phyloP scores from a whole-genome alignment of 1,140 invertebrate genomes.

The Drosophila ohnishii region DNA sequence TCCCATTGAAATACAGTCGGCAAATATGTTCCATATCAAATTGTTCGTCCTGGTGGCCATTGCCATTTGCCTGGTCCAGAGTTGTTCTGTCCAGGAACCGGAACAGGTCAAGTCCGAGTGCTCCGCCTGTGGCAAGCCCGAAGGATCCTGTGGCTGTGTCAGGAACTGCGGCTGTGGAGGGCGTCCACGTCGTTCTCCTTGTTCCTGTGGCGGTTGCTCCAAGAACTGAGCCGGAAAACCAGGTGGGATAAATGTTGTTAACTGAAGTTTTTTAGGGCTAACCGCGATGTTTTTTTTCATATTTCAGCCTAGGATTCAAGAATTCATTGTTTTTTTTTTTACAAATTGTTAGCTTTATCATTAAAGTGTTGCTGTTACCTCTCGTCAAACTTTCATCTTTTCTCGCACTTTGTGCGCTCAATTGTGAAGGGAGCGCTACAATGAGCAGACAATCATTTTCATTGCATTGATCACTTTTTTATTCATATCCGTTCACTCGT shows the following conservation, averaged over 20 bases:
- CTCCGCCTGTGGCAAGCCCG: conserved; percentile 12
- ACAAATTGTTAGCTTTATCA: conserved; percentile 38
- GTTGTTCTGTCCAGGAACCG: conserved; percentile 9
- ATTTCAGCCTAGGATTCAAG: background rate
- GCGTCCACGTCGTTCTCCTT: background rate
- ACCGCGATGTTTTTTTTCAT: background rate
- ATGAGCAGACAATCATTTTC: conserved; percentile 77
- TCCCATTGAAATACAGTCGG: background rate
- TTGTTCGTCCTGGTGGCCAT: conserved; percentile 34
- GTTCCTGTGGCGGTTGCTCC: conserved; percentile 9
- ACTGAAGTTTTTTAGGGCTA: background rate
- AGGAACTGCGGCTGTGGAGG: conserved; percentile 16
- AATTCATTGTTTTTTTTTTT: conserved; percentile 4
- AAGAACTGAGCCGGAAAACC: background rate
- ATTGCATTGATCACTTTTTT: conserved; percentile 81
- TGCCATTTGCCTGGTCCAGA: conserved; percentile 21
- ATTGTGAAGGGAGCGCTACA: conserved; percentile 69
- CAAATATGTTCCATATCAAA: conserved; percentile 38
- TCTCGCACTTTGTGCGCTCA: conserved; percentile 64
- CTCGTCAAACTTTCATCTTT: conserved; percentile 28
- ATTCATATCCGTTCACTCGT: conserved; percentile 79
- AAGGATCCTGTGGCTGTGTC: conserved; percentile 16
- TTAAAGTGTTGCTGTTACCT: conserved; percentile 61
- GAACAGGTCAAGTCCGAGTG: conserved; percentile 2
- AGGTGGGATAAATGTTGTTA: background rate